Evolutionary conservation across 1,140 invertebrate genomes (phyloP).

Genomic region (Neodiprion fabricii): DNA sequence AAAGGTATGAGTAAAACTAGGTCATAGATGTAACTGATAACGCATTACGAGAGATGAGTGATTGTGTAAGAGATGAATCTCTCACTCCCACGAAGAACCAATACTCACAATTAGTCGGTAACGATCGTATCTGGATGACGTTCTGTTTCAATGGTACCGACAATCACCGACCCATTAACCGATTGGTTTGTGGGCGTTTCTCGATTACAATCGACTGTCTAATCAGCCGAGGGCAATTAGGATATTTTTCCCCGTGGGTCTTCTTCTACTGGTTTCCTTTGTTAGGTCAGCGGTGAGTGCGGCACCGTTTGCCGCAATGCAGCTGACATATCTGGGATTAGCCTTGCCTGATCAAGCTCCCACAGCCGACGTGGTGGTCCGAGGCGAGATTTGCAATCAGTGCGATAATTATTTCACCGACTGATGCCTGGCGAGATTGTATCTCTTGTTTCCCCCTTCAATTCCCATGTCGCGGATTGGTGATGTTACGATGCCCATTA

Average conservation of each 20-base stretch:
- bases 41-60: not conserved
- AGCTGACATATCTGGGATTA: slow-evolving; percentile 11
- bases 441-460: not conserved
- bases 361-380: not conserved
- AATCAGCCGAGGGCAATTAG: not conserved
- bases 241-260: not conserved
- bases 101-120: not conserved
- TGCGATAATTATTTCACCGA: slow-evolving; percentile 13
- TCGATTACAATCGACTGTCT: slow-evolving; percentile 3
- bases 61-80: not conserved
- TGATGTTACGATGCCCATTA: not conserved
- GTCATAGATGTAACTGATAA: not conserved
- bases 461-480: not conserved
- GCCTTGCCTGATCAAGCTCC: not conserved
- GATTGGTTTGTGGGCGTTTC: not conserved
- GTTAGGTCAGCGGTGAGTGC: not conserved
- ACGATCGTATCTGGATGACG: not conserved
- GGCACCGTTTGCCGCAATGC: slow-evolving; percentile 3
- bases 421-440: not conserved
- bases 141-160: not conserved
- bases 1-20: not conserved
- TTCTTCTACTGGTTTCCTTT: not conserved
- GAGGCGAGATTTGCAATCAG: slow-evolving; percentile 10
- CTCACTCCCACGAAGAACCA: not conserved
- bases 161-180: not conserved